Evolutionary conservation across 2,113 vertebrate genomes (phyloP).

Genomic region (Bucco capensis): DNA sequence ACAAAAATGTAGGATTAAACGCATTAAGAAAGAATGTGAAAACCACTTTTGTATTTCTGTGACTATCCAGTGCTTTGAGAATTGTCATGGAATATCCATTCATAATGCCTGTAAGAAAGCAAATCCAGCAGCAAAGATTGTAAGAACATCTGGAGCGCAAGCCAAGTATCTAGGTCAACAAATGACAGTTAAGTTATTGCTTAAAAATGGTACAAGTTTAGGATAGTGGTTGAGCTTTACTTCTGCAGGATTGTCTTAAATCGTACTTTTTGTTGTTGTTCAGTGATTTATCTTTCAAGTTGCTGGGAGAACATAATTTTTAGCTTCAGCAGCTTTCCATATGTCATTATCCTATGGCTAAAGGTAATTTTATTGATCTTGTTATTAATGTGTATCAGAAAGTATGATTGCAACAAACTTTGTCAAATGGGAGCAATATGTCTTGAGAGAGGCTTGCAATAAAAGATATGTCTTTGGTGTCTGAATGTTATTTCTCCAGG

Average conservation of each 20-base stretch:
- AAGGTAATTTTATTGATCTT: neutral
- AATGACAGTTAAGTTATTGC: neutral
- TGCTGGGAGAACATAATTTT: neutral
- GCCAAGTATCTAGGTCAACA: constrained; percentile 23
- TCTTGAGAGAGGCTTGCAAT: neutral
- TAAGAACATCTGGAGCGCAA: constrained; percentile 35
- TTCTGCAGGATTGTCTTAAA: constrained; percentile 22
- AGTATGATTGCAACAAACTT: neutral
- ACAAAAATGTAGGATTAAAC: neutral
- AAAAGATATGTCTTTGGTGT: neutral
- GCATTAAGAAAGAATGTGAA: neutral
- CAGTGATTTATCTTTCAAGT: constrained; percentile 10
- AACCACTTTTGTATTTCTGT: neutral
- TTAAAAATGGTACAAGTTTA: neutral
- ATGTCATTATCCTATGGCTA: neutral
- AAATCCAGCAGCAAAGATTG: constrained; percentile 17
- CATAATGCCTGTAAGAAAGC: constrained; percentile 3
- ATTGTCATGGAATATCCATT: neutral
- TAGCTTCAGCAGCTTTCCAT: neutral
- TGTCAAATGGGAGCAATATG: neutral
- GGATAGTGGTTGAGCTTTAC: neutral
- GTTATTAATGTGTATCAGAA: neutral
- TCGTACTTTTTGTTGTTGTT: neutral
- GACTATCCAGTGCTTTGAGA: neutral
- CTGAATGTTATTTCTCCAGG: neutral